Percentiles rank a stretch among this genome's conserved stretches.
Evolutionary conservation across 1,140 invertebrate species (phyloP).

Genomic region (Phocides pigmalion): DNA sequence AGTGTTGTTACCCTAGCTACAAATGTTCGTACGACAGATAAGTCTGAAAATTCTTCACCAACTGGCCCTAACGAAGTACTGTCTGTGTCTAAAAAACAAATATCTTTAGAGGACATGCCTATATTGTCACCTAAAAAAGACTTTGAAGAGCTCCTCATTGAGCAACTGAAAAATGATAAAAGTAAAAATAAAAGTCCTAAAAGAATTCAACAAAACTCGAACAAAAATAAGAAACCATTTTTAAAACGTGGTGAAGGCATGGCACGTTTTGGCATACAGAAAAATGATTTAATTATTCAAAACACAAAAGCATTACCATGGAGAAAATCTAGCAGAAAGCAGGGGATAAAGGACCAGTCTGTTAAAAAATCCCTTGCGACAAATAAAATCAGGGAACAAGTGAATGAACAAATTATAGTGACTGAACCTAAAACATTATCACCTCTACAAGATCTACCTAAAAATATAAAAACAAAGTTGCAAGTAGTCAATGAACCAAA

Average conservation of each 20-base stretch:
- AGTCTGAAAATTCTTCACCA: slow-evolving; percentile 4
- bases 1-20: slow-evolving; percentile 34
- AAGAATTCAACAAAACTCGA: slow-evolving; percentile 8
- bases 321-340: slow-evolving; percentile 41
- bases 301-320: slow-evolving; percentile 73
- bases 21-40: slow-evolving; percentile 4
- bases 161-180: slow-evolving; percentile 63
- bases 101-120: slow-evolving; percentile 75
- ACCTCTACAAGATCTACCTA: slow-evolving; percentile 11
- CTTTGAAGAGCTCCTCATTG: slow-evolving; percentile 67
- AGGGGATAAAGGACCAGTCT: background rate
- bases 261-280: slow-evolving; percentile 66
- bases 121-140: slow-evolving; percentile 72
- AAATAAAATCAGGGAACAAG: slow-evolving; percentile 31
- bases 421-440: slow-evolving; percentile 26
- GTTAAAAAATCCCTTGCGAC: slow-evolving; percentile 20
- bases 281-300: slow-evolving; percentile 67
- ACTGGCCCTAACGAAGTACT: background rate
- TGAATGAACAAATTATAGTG: slow-evolving; percentile 37
- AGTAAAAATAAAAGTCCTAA: slow-evolving; percentile 34
- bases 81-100: slow-evolving; percentile 52
- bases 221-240: slow-evolving; percentile 56
- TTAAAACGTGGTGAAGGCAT: slow-evolving; percentile 69
- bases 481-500: slow-evolving; percentile 28
- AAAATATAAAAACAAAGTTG: slow-evolving; percentile 26